phyloP scores from a whole-genome alignment of 1,140 invertebrate genomes.

The Halesus radiatus region DNA sequence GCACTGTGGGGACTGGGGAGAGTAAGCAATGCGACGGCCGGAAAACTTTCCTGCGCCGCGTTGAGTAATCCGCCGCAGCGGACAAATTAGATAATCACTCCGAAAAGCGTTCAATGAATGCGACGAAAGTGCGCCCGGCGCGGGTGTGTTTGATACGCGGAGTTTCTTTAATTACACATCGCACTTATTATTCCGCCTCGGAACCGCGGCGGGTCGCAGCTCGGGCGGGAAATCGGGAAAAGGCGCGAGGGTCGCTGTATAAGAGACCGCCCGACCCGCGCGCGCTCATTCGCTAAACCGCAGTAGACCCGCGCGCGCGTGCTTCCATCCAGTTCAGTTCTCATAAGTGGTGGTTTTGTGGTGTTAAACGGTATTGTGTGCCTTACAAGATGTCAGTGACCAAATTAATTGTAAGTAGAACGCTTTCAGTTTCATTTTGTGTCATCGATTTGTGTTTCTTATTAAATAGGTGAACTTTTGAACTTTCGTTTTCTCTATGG shows the following conservation, averaged over 20 bases:
- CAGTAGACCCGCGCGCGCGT: slow-evolving; percentile 15
- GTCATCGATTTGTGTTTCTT: not conserved
- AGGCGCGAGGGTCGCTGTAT: slow-evolving; percentile 32
- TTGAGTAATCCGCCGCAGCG: not conserved
- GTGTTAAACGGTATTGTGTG: slow-evolving; percentile 36
- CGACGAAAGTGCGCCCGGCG: slow-evolving; percentile 23
- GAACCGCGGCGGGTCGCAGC: slow-evolving; percentile 8
- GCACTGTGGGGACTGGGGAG: too few relatives aligned
- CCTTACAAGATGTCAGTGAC: slow-evolving; percentile 51
- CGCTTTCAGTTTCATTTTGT: not conserved
- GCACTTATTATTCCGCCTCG: slow-evolving; percentile 27
- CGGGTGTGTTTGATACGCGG: slow-evolving; percentile 30
- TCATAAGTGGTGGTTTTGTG: slow-evolving; percentile 26
- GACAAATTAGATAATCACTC: not conserved
- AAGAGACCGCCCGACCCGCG: slow-evolving; percentile 27
- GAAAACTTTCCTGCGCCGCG: not conserved
- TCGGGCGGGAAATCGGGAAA: slow-evolving; percentile 1
- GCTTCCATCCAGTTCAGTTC: not conserved
- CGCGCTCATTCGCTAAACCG: slow-evolving; percentile 45
- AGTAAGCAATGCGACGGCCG: too few relatives aligned
- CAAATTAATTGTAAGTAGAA: slow-evolving; percentile 46
- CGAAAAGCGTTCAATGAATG: not conserved
- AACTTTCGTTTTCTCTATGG: not conserved
- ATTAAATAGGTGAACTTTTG: not conserved
- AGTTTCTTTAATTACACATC: slow-evolving; percentile 40